A percentile compares a stretch with the other conserved stretches of the same genome.
phyloP scores from a whole-genome alignment of 1,140 invertebrate genomes.

The Carposina sasakii region DNA sequence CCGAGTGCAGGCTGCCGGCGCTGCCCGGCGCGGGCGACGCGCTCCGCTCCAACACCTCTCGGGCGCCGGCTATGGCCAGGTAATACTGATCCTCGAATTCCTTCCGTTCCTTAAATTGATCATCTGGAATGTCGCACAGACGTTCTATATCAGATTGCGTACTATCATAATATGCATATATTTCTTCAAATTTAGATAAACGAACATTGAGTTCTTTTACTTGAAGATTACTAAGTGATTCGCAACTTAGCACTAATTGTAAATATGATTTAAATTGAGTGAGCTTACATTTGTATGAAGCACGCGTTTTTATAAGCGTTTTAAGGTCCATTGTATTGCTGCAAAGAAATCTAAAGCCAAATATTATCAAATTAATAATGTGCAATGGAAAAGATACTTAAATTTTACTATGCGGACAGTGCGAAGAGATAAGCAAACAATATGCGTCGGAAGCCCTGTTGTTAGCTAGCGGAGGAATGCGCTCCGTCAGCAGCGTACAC shows the following conservation, averaged over 20 bases:
- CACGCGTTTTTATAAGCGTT: background rate
- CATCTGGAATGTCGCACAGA: constrained; percentile 7
- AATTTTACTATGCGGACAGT: too few relatives aligned
- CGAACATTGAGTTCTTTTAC: background rate
- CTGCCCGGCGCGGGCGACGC: background rate
- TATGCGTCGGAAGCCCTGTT: too few relatives aligned
- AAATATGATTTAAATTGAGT: background rate
- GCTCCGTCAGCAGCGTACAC: too few relatives aligned
- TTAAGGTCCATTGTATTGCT: background rate
- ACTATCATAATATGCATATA: constrained; percentile 4
- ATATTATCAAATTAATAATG: too few relatives aligned
- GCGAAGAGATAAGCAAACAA: too few relatives aligned
- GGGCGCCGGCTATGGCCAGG: constrained; percentile 2
- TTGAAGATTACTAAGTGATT: background rate
- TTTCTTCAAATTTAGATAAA: background rate
- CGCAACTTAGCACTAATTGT: background rate
- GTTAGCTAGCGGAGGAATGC: too few relatives aligned
- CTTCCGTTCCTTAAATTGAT: constrained; percentile 3
- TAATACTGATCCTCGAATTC: constrained; percentile 5
- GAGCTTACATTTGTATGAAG: background rate
- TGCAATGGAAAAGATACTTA: too few relatives aligned
- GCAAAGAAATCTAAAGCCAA: too few relatives aligned
- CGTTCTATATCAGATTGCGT: background rate
- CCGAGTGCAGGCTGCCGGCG: background rate
- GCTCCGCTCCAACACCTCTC: background rate